Conservation (phyloP, 2,888 invertebrate species). For the Zeuzera pyrina region DNA sequence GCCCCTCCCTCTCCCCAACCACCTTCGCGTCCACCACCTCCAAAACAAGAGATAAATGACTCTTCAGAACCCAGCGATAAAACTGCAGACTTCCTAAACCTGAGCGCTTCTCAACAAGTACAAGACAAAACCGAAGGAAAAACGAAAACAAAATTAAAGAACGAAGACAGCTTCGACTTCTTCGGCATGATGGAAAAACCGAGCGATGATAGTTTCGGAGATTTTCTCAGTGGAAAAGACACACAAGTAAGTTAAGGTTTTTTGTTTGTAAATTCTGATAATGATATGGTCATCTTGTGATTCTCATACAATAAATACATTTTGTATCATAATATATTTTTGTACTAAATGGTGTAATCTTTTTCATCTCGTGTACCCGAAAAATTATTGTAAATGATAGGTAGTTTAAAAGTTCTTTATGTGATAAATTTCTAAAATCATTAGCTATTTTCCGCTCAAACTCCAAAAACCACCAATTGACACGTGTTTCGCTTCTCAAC, state of each 20-base stretch:
- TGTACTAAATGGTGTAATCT: too few relatives aligned
- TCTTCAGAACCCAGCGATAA: slow-evolving; percentile 14
- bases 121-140: slow-evolving; percentile 17
- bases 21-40: slow-evolving; percentile 17
- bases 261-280: background rate
- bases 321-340: too few relatives aligned
- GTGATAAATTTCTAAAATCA: too few relatives aligned
- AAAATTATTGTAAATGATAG: too few relatives aligned
- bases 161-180: slow-evolving; percentile 73
- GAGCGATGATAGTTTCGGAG: slow-evolving; percentile 56
- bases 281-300: too few relatives aligned
- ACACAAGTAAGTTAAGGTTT: background rate
- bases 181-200: slow-evolving; percentile 73
- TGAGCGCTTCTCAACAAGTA: slow-evolving; percentile 21
- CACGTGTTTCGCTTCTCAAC: too few relatives aligned
- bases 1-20: slow-evolving; percentile 26
- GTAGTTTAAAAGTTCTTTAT: too few relatives aligned
- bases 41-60: slow-evolving; percentile 7
- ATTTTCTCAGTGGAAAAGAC: slow-evolving; percentile 33
- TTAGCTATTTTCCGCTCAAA: too few relatives aligned
- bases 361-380: too few relatives aligned
- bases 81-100: slow-evolving; percentile 51
- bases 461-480: too few relatives aligned
- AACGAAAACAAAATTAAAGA: slow-evolving; percentile 37
- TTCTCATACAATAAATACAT: too few relatives aligned